Evolutionary conservation across 2,888 invertebrate genomes (phyloP).

Genomic region (Pseudolycoriella hygida): DNA sequence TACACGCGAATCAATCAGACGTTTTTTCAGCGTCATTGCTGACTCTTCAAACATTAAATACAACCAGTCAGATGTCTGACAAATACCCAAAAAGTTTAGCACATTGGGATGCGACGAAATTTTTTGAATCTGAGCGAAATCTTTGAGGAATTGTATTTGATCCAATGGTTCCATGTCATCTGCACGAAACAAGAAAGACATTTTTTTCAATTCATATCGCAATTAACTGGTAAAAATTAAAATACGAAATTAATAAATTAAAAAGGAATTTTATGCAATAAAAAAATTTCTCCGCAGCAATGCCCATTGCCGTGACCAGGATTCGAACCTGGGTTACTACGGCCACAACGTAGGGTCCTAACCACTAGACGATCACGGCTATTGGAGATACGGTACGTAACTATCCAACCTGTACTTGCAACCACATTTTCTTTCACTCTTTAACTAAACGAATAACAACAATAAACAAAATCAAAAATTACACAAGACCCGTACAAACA

Average conservation of each 20-base stretch:
- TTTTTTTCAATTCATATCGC: too few relatives aligned
- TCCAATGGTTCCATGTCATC: conserved; percentile 31
- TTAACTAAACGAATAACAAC: too few relatives aligned
- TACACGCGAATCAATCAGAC: conserved; percentile 42
- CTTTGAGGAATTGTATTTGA: conserved; percentile 40
- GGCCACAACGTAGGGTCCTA: conserved; percentile 9
- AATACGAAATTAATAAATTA: background rate
- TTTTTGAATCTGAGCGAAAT: conserved; percentile 52
- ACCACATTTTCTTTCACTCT: too few relatives aligned
- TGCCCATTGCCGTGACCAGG: conserved; percentile 8
- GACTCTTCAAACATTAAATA: conserved; percentile 57
- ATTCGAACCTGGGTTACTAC: conserved; percentile 9
- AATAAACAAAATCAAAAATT: too few relatives aligned
- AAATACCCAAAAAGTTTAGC: conserved; percentile 57
- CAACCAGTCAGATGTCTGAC: conserved; percentile 56
- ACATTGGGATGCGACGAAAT: conserved; percentile 53
- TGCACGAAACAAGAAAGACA: too few relatives aligned
- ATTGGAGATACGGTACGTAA: too few relatives aligned
- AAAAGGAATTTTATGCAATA: too few relatives aligned
- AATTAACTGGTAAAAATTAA: conserved; percentile 2
- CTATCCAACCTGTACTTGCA: too few relatives aligned
- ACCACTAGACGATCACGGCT: conserved; percentile 10
- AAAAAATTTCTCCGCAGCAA: too few relatives aligned
- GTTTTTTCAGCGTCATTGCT: conserved; percentile 47
- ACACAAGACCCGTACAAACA: too few relatives aligned